Percentiles rank a stretch among this genome's conserved stretches.
These are phyloP conservation scores for Phoebastria nigripes DNA, from an alignment of 2,797 vertebrate species.

Conservation along the genomic window DNA sequence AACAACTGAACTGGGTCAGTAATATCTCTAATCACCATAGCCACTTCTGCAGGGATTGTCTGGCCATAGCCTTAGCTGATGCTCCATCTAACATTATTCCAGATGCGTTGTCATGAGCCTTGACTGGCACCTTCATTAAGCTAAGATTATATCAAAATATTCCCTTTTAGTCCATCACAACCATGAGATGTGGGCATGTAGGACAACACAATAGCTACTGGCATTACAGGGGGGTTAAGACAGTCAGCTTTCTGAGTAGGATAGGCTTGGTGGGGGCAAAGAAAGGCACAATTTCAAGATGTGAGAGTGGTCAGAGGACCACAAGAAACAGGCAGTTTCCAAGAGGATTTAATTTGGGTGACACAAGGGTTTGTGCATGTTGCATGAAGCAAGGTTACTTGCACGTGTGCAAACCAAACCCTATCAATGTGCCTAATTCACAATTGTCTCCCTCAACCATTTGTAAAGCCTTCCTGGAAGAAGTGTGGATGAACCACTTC, in stretches of 20 bases:
- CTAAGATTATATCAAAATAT: background rate
- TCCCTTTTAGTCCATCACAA: background rate
- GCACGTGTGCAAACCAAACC: background rate
- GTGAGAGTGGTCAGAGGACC: background rate
- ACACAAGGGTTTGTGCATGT: background rate
- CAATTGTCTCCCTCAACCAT: background rate
- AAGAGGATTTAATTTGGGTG: background rate
- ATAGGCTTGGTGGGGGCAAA: fast-evolving
- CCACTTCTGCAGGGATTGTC: background rate
- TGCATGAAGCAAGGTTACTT: background rate
- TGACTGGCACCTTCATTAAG: background rate
- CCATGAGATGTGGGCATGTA: background rate
- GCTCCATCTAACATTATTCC: background rate
- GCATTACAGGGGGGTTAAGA: background rate
- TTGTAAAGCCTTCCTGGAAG: background rate
- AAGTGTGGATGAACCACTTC: background rate
- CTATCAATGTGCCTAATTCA: too few relatives aligned
- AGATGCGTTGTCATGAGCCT: background rate
- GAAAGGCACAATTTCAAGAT: background rate
- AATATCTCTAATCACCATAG: background rate
- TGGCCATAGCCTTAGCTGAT: background rate
- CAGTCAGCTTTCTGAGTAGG: background rate
- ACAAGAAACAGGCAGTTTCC: background rate
- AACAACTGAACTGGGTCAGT: background rate
- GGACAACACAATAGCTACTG: background rate